phyloP scores from a whole-genome alignment of 2,797 vertebrate genomes.

The Eupleurogrammus muticus region DNA sequence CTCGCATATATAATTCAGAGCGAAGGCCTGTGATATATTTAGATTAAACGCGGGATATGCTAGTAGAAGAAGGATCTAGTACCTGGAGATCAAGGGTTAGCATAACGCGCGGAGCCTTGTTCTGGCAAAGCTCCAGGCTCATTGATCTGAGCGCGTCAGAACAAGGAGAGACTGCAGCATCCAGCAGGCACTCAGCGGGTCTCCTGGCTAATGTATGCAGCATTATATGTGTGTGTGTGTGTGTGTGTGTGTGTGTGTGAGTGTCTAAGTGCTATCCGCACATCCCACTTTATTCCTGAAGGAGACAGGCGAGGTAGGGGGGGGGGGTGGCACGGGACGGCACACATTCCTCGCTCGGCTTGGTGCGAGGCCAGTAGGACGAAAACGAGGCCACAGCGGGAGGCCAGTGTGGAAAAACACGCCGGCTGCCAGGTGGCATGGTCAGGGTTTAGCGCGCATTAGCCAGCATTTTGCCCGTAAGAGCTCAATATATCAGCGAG shows the following conservation, averaged over 20 bases:
- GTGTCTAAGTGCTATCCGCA: constrained; percentile 22
- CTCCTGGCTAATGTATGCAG: constrained; percentile 36
- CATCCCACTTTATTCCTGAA: constrained; percentile 25
- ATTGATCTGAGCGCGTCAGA: constrained; percentile 67
- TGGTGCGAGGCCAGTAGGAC: constrained; percentile 35
- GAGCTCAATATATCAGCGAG: constrained; percentile 46
- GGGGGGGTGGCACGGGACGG: constrained; percentile 40
- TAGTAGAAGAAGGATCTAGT: neutral
- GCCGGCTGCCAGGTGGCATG: constrained; percentile 57
- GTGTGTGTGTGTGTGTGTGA: constrained; percentile 8
- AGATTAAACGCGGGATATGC: neutral
- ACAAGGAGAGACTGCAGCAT: constrained; percentile 62
- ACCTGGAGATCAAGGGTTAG: constrained; percentile 23
- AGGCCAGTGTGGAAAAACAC: constrained; percentile 38
- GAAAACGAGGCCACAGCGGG: constrained; percentile 46
- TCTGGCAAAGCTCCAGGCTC: constrained; percentile 38
- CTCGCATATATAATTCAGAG: neutral
- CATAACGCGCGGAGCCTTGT: constrained; percentile 20
- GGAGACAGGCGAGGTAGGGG: constrained; percentile 15
- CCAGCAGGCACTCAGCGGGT: constrained; percentile 47
- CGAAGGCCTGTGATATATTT: neutral
- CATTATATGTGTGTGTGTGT: constrained; percentile 26
- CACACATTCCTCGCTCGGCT: constrained; percentile 34
- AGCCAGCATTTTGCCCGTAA: constrained; percentile 47
- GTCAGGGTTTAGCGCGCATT: constrained; percentile 45